Conservation (phyloP, 53 echinoderm and acorn worm genomes). For the Crossaster papposus region DNA sequence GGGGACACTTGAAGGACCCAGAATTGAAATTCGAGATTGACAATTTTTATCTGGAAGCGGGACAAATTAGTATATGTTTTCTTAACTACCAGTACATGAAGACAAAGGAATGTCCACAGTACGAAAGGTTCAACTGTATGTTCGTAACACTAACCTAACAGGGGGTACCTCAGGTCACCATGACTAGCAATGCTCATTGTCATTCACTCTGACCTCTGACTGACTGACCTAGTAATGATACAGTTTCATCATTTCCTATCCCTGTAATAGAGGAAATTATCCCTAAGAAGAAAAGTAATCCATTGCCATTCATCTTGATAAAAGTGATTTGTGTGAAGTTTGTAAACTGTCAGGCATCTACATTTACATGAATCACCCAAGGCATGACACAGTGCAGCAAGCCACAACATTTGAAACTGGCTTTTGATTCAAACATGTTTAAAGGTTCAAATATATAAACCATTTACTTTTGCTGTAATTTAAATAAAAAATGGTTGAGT, state of each 20-base stretch:
- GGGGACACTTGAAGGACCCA: no score
- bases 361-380: slow-evolving; percentile 9
- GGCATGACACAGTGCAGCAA: neutral
- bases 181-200: neutral
- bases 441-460: no score
- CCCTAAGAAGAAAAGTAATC: slow-evolving; percentile 13
- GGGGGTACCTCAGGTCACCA: slow-evolving; percentile 16
- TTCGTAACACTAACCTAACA: slow-evolving; percentile 11
- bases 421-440: no score
- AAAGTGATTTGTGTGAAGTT: slow-evolving; percentile 15
- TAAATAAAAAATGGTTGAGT: no score
- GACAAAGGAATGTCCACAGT: no score
- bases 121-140: no score
- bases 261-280: slow-evolving; percentile 28
- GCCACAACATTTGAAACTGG: neutral
- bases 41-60: no score
- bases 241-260: slow-evolving; percentile 32
- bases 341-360: slow-evolving; percentile 7
- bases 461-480: no score
- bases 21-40: no score
- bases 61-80: no score
- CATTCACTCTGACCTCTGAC: neutral
- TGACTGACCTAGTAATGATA: neutral
- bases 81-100: no score
- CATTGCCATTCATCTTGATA: slow-evolving; percentile 35